Percentiles rank a stretch among this genome's conserved stretches.
phyloP scores from a whole-genome alignment of 2,113 vertebrate species.

The Pelmatolapia mariae region DNA sequence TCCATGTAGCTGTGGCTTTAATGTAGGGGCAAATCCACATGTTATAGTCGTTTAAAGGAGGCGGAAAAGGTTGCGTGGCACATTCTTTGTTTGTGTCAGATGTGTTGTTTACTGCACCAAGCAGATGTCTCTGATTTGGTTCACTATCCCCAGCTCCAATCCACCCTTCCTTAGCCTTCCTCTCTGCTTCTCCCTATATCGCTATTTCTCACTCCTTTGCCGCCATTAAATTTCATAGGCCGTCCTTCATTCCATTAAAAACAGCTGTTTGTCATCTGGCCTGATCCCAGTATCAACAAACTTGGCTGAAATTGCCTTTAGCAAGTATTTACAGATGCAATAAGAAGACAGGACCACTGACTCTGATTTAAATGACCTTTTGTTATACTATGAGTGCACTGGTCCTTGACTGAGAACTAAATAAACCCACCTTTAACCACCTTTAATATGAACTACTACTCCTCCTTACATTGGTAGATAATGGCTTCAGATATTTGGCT shows the following conservation, averaged over 20 bases:
- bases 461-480: neutral
- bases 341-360: neutral
- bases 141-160: neutral
- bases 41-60: neutral
- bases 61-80: neutral
- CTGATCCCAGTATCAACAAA: neutral
- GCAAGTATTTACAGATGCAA: neutral
- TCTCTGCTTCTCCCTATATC: neutral
- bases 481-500: neutral
- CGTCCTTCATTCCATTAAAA: constrained; percentile 25
- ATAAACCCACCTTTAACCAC: neutral
- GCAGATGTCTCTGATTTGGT: constrained; percentile 41
- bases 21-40: neutral
- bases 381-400: neutral
- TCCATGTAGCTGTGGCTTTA: neutral
- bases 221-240: neutral
- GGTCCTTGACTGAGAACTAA: neutral
- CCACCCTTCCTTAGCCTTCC: neutral
- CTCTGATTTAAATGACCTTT: neutral
- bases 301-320: neutral
- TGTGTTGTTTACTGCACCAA: constrained; percentile 30
- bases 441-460: neutral
- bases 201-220: neutral
- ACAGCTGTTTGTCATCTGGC: constrained; percentile 34
- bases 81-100: constrained; percentile 16